Percentiles rank a stretch among this genome's conserved stretches.
These are phyloP conservation scores for Clarias laeviceps DNA, from an alignment of 2,797 vertebrate genomes.

Conservation along the genomic window DNA sequence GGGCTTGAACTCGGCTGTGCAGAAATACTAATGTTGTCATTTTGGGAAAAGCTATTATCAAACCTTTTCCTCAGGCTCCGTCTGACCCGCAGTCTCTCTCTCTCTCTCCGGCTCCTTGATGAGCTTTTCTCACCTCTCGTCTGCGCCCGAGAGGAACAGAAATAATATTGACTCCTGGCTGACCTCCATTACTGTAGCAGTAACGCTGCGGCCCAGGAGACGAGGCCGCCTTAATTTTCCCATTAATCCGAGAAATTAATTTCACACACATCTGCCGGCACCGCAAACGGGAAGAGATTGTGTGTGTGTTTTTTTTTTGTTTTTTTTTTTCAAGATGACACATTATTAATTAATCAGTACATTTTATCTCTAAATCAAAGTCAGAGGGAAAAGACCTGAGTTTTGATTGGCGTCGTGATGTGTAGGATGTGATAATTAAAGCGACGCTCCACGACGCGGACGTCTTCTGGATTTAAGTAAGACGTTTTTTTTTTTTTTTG, in stretches of 20 bases:
- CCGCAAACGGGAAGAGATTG: conserved; percentile 67
- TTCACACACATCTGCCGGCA: conserved; percentile 72
- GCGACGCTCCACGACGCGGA: conserved; percentile 51
- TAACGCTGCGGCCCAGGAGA: conserved; percentile 73
- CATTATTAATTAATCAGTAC: conserved; percentile 79
- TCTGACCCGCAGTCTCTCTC: conserved; percentile 29
- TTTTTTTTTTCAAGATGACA: conserved; percentile 62
- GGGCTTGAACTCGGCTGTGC: conserved; percentile 20
- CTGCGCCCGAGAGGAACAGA: conserved; percentile 81
- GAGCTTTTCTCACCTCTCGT: conserved; percentile 85
- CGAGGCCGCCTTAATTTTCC: conserved; percentile 74
- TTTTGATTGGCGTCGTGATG: conserved; percentile 64
- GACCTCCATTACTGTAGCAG: conserved; percentile 85
- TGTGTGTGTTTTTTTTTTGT: too few relatives aligned
- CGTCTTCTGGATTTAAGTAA: conserved; percentile 43
- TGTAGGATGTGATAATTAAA: conserved; percentile 67
- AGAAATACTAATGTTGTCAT: conserved; percentile 50
- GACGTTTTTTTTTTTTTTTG: not conserved
- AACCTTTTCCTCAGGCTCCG: conserved; percentile 36
- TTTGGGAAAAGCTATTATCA: conserved; percentile 39
- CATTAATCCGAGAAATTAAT: conserved; percentile 78
- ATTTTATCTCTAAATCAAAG: conserved; percentile 68
- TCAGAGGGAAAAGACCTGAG: conserved; percentile 64
- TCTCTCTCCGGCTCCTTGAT: conserved; percentile 71
- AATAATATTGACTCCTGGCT: conserved; percentile 84